Evolutionary conservation across 2,113 vertebrate species (phyloP).

Genomic region (Willisornis vidua): DNA sequence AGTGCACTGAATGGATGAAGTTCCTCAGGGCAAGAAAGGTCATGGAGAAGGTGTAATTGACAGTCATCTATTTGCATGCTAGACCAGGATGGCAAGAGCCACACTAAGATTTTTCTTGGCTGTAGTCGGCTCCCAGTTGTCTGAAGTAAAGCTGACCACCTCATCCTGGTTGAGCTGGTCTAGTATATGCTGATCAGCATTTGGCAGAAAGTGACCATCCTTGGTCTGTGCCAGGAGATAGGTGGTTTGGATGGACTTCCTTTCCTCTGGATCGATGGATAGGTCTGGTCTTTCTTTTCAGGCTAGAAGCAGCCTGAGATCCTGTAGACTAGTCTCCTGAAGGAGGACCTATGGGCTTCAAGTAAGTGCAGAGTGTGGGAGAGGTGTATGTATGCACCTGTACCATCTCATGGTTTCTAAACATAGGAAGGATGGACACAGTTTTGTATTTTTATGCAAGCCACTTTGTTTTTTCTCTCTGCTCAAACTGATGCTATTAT

Average conservation of each 20-base stretch:
- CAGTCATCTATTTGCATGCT: neutral
- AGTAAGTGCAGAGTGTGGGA: neutral
- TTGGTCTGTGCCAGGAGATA: neutral
- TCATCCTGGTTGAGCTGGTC: neutral
- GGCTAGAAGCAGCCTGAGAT: neutral
- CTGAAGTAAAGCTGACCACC: neutral
- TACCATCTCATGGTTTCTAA: neutral
- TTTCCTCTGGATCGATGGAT: neutral
- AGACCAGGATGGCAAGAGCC: neutral
- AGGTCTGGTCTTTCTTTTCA: neutral
- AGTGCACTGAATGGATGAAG: neutral
- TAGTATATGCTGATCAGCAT: neutral
- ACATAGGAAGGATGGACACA: neutral
- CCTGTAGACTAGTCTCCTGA: neutral
- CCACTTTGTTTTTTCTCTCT: neutral
- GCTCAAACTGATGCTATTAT: neutral
- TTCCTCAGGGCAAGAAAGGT: neutral
- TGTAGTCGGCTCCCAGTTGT: neutral
- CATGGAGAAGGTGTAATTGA: neutral
- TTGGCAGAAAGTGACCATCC: neutral
- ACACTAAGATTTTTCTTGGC: neutral
- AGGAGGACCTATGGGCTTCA: neutral
- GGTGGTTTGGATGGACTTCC: neutral
- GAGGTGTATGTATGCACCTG: neutral
- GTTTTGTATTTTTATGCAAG: neutral